Evolutionary conservation across 2,113 vertebrate genomes (phyloP).

Genomic region (Dasyprocta punctata): DNA sequence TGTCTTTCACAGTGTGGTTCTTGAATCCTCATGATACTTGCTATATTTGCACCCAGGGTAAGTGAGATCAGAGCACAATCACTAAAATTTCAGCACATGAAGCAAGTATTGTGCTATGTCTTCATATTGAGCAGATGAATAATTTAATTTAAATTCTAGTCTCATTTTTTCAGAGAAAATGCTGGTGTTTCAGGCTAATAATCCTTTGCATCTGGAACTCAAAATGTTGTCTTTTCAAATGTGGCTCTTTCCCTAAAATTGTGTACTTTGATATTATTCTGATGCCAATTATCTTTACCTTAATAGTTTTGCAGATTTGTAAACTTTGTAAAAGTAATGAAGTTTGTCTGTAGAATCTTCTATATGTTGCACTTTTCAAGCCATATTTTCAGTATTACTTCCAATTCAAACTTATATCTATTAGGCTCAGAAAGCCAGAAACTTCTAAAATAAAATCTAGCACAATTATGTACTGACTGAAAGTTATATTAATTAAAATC

Average conservation of each 20-base stretch:
- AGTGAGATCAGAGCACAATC: not conserved
- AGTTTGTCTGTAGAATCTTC: not conserved
- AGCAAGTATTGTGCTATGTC: not conserved
- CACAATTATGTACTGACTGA: not conserved
- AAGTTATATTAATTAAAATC: slow-evolving; percentile 2
- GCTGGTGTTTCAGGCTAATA: not conserved
- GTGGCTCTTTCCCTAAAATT: not conserved
- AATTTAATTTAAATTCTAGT: not conserved
- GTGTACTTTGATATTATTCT: not conserved
- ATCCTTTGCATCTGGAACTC: not conserved
- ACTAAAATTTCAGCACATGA: not conserved
- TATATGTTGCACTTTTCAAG: not conserved
- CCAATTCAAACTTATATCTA: not conserved
- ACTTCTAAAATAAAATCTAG: slow-evolving; percentile 1
- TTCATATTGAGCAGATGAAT: not conserved
- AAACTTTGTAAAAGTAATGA: slow-evolving; percentile 27
- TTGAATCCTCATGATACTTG: not conserved
- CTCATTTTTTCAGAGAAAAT: not conserved
- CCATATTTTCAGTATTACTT: not conserved
- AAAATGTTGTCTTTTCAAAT: not conserved
- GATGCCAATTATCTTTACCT: not conserved
- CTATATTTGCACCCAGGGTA: not conserved
- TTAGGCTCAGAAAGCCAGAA: slow-evolving; percentile 16
- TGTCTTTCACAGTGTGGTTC: not conserved
- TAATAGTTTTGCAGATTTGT: not conserved